Evolutionary conservation across 2,113 vertebrate species (phyloP).

Genomic region (Otocyon megalotis): DNA sequence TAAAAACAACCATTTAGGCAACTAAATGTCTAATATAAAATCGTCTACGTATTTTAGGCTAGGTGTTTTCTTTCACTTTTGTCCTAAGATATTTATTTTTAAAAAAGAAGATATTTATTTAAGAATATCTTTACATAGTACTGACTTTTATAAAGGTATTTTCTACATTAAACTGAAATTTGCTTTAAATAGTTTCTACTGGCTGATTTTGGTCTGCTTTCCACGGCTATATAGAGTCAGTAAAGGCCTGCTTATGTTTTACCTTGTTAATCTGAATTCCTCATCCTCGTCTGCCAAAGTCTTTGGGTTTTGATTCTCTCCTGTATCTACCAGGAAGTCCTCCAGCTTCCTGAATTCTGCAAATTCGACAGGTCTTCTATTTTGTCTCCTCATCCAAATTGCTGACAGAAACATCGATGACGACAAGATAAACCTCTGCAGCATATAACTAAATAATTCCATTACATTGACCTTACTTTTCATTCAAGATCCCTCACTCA

Average conservation of each 20-base stretch:
- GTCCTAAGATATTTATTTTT: background rate
- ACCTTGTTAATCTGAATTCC: background rate
- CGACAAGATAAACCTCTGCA: background rate
- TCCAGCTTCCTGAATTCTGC: background rate
- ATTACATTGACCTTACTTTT: background rate
- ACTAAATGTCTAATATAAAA: background rate
- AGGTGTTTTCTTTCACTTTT: background rate
- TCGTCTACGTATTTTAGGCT: background rate
- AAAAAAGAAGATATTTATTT: too few relatives aligned
- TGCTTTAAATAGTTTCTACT: background rate
- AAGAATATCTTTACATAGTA: background rate
- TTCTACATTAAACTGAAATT: constrained; percentile 21
- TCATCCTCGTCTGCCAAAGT: background rate
- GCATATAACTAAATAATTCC: background rate
- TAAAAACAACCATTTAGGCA: background rate
- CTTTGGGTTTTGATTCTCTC: background rate
- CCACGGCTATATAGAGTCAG: background rate
- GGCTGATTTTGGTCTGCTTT: background rate
- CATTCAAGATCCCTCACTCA: background rate
- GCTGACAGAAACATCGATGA: background rate
- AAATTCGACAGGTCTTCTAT: background rate
- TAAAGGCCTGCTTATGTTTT: background rate
- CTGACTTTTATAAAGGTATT: background rate
- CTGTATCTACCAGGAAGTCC: background rate
- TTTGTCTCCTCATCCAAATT: background rate